Conservation (phyloP, 2,113 vertebrate genomes). For the Rhinogobius similis region DNA sequence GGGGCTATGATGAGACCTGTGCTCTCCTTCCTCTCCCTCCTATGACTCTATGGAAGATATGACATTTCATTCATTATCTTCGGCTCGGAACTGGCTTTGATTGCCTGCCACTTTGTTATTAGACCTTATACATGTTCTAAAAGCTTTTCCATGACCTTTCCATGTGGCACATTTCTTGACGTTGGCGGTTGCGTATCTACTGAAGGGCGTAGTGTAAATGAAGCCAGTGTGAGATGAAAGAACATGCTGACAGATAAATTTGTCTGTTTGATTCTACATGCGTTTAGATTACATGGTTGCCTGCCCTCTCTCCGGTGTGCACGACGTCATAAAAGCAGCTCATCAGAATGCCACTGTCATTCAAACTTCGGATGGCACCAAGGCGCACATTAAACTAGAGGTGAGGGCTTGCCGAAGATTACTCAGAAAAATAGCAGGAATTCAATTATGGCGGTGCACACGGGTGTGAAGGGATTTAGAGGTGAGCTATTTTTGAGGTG, state of each 20-base stretch:
- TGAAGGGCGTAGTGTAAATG: constrained; percentile 41
- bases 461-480: constrained; percentile 59
- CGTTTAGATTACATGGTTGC: constrained; percentile 9
- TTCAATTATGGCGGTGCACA: constrained; percentile 62
- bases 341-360: constrained; percentile 54
- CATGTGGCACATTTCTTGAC: constrained; percentile 24
- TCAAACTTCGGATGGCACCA: constrained; percentile 56
- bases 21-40: not conserved
- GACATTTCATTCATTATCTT: constrained; percentile 1
- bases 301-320: constrained; percentile 4
- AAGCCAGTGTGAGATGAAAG: constrained; percentile 25
- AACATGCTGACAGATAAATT: constrained; percentile 29
- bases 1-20: too few species aligned
- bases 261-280: constrained; percentile 32
- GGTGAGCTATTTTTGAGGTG: constrained; percentile 34
- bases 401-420: constrained; percentile 37
- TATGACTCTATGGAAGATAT: not conserved
- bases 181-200: constrained; percentile 11
- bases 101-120: not conserved
- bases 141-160: constrained; percentile 8
- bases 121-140: not conserved
- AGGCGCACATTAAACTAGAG: constrained; percentile 49
- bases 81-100: not conserved
- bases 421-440: constrained; percentile 49
- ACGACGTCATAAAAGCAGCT: constrained; percentile 31